Base-by-base conservation (phyloP, 2,797 vertebrate genomes). In the Psittacula derbiana region DNA sequence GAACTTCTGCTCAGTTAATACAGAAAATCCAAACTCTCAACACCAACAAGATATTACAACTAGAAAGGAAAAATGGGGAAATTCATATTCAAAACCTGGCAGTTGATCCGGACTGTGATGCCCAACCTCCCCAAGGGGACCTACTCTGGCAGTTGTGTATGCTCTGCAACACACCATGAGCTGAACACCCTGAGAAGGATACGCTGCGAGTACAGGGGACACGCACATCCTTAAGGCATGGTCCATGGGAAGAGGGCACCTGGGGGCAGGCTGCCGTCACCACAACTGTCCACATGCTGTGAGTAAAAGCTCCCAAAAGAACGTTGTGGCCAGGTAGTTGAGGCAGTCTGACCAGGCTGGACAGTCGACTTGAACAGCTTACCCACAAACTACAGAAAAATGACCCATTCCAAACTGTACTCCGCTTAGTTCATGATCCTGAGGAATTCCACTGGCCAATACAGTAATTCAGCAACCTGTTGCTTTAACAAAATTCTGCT, bases 11-110 rank as follows among this genome's bases (percentile, higher is more conserved):
- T n/a, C 73, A 86, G 69, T 88, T 84, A 91, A 88, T 24, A 53
- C 21, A 70, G 69, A 82, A 73, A 91, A 96, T 76, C 81, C 62
- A 92, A 80, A 91, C 55, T 76, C 64, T 95, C 67, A 94, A 82
- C 60, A 80, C 43, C 53, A 58, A 83, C 13, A 38, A 78, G 62
- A 78, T 10, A 93, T 28, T 66, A 87, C 11, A 27, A 57, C 0
- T 1, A 55, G 31, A 86, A 88, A 80, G 41, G 31, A 78, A 73
- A 97, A 91, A 57, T 1, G 36, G 38, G 64, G 92, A n/a, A 89
- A 94, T 75, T 46, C 23, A 31, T 57, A 62, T 50, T 55, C 18
- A 43, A 31, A 65, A 80, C 0, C 0, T 79, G 25, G 25, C 36
- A 65, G 94, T 49, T 94, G 38, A 30, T 70, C n/a, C 10, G 0